Conservation (phyloP, 2,113 vertebrate species). For the Arvicanthis niloticus region DNA sequence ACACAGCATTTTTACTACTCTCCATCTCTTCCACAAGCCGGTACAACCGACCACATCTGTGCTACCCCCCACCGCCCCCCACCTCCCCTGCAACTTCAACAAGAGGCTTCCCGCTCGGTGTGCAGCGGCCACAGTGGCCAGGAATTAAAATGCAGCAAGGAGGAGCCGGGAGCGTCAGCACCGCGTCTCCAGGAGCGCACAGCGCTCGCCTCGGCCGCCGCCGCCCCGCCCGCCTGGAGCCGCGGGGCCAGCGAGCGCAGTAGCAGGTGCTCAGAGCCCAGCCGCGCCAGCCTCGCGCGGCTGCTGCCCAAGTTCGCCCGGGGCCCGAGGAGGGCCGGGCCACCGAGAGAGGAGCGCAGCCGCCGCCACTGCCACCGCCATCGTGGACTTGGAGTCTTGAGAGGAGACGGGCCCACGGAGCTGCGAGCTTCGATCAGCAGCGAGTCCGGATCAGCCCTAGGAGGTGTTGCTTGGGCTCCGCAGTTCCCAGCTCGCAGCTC, state of each 20-base stretch:
- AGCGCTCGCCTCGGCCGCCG: conserved; percentile 52
- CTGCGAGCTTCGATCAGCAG: conserved; percentile 26
- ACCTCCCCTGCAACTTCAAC: background rate
- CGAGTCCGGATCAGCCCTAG: conserved; percentile 28
- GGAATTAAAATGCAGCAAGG: conserved; percentile 84
- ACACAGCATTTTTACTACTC: background rate
- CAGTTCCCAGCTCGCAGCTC: conserved; percentile 47
- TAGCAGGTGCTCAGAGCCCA: conserved; percentile 75
- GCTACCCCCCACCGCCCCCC: background rate
- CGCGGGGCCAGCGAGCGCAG: conserved; percentile 67
- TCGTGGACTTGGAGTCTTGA: conserved; percentile 30
- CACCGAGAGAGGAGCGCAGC: background rate
- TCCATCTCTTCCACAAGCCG: background rate
- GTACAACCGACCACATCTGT: background rate
- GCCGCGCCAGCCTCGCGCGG: conserved; percentile 74
- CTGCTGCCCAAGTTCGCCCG: conserved; percentile 81
- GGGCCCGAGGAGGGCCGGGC: conserved; percentile 73
- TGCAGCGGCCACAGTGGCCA: conserved; percentile 83
- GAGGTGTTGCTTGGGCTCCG: conserved; percentile 57
- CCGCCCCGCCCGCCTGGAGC: conserved; percentile 75
- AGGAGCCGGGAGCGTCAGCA: conserved; percentile 83
- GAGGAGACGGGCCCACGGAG: conserved; percentile 15
- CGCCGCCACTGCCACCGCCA: background rate
- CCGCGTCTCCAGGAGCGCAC: conserved; percentile 81
- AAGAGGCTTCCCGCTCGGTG: conserved; percentile 74